Percentiles rank a stretch among this genome's conserved stretches.
Evolutionary conservation across 2,113 vertebrate genomes (phyloP).

Genomic region (Leucosticte australis): DNA sequence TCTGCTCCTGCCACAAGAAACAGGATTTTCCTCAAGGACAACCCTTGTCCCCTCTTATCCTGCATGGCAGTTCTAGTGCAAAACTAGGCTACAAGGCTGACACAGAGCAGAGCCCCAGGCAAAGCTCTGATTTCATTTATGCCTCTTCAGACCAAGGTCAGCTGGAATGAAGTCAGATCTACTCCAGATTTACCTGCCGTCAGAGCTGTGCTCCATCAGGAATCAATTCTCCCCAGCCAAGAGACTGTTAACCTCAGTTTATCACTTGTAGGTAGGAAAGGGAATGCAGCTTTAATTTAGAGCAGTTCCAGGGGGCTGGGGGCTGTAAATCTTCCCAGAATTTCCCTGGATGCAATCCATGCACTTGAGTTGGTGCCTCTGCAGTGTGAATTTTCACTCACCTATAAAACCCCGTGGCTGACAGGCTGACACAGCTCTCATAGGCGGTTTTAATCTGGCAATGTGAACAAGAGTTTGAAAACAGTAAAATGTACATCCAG

Average conservation of each 20-base stretch:
- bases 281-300: neutral
- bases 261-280: neutral
- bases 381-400: slow-evolving; percentile 66
- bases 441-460: slow-evolving; percentile 87
- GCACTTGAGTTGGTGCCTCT: neutral
- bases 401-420: slow-evolving; percentile 92
- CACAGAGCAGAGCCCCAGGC: neutral
- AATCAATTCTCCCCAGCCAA: neutral
- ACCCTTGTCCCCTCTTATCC: neutral
- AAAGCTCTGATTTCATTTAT: neutral
- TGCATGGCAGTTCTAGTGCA: neutral
- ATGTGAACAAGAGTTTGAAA: slow-evolving; percentile 17
- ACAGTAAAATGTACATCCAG: neutral
- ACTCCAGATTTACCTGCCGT: neutral
- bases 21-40: neutral
- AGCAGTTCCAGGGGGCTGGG: neutral
- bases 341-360: neutral
- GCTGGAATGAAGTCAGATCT: neutral
- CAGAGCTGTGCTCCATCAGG: neutral
- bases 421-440: slow-evolving; percentile 82
- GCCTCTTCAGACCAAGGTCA: neutral
- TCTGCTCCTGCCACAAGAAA: neutral
- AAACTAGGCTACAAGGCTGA: neutral
- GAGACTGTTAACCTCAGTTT: neutral
- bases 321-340: neutral